These are phyloP conservation scores for Parauchenoglanis punctatus DNA, from an alignment of 2,797 vertebrate genomes.

Conservation along the genomic window DNA sequence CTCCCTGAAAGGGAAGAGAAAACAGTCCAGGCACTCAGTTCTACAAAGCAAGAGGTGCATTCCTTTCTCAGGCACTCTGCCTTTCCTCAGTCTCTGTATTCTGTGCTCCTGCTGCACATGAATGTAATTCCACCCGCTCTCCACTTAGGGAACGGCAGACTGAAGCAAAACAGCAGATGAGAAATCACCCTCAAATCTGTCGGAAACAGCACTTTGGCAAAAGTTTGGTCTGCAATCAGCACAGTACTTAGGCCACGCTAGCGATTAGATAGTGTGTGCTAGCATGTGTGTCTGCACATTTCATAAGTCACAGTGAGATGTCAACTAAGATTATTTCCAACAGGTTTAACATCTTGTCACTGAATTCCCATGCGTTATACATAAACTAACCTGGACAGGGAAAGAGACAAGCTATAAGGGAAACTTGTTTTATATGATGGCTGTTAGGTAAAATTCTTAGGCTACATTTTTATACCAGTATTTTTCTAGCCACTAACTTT, in stretches of 20 bases:
- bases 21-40: constrained; percentile 54
- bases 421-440: constrained; percentile 33
- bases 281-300: constrained; percentile 46
- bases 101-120: constrained; percentile 41
- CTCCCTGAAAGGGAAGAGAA: constrained; percentile 59
- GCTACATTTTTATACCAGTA: too few relatives aligned
- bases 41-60: constrained; percentile 53
- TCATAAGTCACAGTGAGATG: constrained; percentile 42
- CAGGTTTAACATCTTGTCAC: constrained; percentile 45
- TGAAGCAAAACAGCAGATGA: constrained; percentile 63
- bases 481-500: too few relatives aligned
- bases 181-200: constrained; percentile 61
- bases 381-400: constrained; percentile 49
- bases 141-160: constrained; percentile 44
- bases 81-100: constrained; percentile 58
- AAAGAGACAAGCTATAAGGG: constrained; percentile 42
- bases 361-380: constrained; percentile 44
- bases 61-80: constrained; percentile 55
- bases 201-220: constrained; percentile 68
- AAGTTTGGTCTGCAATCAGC: constrained; percentile 67
- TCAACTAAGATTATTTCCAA: constrained; percentile 38
- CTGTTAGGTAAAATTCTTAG: too few relatives aligned
- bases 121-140: constrained; percentile 55
- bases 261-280: constrained; percentile 59
- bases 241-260: constrained; percentile 56